Conservation (phyloP, 2,113 vertebrate genomes). For the Indicator indicator region DNA sequence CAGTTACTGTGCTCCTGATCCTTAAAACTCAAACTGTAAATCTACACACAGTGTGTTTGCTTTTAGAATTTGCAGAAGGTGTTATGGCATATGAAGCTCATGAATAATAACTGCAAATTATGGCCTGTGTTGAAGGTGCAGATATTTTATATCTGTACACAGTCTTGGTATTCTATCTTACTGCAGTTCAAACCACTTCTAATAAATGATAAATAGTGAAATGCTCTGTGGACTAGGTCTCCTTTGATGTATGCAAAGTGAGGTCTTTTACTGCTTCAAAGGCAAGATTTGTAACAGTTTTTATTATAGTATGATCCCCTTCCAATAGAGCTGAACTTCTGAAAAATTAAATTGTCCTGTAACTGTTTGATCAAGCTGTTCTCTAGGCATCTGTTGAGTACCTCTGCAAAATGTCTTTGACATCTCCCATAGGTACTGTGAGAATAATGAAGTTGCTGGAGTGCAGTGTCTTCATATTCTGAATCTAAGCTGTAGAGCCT, state of each 20-base stretch:
- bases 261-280: conserved; percentile 37
- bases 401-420: conserved; percentile 22
- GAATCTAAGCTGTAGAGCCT: neutral
- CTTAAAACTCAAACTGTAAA: neutral
- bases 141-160: neutral
- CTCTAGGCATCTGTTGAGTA: conserved; percentile 31
- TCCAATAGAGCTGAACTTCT: neutral
- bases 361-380: conserved; percentile 39
- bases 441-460: neutral
- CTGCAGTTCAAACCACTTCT: neutral
- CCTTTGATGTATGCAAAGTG: conserved; percentile 12
- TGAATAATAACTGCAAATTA: neutral
- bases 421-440: neutral
- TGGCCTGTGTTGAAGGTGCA: neutral
- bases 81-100: neutral
- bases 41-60: neutral
- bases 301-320: neutral
- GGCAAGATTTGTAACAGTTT: conserved; percentile 23
- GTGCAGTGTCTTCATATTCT: neutral
- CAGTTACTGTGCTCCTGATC: neutral
- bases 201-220: conserved; percentile 23
- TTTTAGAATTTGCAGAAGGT: neutral
- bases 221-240: neutral
- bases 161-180: neutral
- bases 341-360: conserved; percentile 53